phyloP scores from a whole-genome alignment of 2,888 invertebrate genomes.

The Embidobia sp. region DNA sequence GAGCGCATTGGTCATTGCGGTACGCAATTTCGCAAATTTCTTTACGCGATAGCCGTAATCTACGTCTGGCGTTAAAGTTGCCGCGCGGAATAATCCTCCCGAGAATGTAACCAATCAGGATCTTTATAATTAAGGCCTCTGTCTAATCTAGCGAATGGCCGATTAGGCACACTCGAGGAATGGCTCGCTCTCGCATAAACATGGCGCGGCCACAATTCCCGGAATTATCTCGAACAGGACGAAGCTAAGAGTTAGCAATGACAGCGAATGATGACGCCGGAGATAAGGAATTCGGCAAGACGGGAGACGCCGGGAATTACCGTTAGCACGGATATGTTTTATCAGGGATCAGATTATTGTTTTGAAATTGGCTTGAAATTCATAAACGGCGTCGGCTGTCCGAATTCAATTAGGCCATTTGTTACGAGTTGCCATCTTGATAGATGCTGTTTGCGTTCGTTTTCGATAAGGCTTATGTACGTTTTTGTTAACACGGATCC shows the following conservation, averaged over 20 bases:
- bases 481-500: too few species aligned
- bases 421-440: too few species aligned
- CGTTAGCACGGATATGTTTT: slow-evolving; percentile 2
- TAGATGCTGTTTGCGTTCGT: too few species aligned
- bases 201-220: slow-evolving; percentile 70
- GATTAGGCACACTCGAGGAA: slow-evolving; percentile 72
- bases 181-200: slow-evolving; percentile 70
- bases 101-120: slow-evolving; percentile 78
- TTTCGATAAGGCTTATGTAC: too few species aligned
- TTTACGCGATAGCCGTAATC: slow-evolving; percentile 48
- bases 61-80: slow-evolving; percentile 28
- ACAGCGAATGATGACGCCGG: slow-evolving; percentile 41
- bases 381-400: too few species aligned
- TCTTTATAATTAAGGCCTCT: slow-evolving; percentile 79
- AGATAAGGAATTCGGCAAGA: slow-evolving; percentile 38
- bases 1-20: slow-evolving; percentile 26
- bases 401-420: too few species aligned
- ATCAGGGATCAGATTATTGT: slow-evolving; percentile 1
- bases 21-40: slow-evolving; percentile 47
- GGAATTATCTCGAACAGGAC: slow-evolving; percentile 68
- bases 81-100: slow-evolving; percentile 68
- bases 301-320: slow-evolving; percentile 19
- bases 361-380: too few species aligned
- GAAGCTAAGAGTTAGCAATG: slow-evolving; percentile 43
- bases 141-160: slow-evolving; percentile 77